A percentile compares a stretch with the other conserved stretches of the same genome.
phyloP scores from a whole-genome alignment of 2,113 vertebrate species.

The Pelecanoides urinatrix region DNA sequence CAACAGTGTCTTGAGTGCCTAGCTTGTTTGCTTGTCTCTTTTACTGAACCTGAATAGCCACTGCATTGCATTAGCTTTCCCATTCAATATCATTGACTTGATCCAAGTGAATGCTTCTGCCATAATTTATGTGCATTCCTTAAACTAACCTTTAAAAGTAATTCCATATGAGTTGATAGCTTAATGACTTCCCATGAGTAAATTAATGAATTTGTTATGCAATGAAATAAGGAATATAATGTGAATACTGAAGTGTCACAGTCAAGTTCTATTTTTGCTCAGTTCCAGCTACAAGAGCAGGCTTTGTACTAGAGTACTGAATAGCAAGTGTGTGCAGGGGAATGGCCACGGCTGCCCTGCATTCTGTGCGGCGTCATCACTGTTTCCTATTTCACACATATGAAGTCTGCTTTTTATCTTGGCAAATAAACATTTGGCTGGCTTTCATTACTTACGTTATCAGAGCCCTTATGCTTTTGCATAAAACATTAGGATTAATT shows the following conservation, averaged over 20 bases:
- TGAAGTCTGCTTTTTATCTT: background rate
- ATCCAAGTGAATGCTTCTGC: background rate
- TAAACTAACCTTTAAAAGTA: background rate
- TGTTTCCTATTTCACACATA: background rate
- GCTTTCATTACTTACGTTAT: slow-evolving; percentile 1
- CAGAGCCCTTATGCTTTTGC: background rate
- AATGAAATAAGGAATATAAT: background rate
- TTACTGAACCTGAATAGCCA: background rate
- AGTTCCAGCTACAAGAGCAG: background rate
- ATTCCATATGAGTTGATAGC: background rate
- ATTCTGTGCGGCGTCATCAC: background rate
- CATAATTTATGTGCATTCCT: background rate
- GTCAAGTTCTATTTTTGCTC: background rate
- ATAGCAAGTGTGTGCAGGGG: background rate
- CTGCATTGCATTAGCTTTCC: background rate
- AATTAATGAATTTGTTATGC: background rate
- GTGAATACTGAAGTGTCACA: background rate
- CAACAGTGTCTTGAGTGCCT: background rate
- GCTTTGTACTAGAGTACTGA: background rate
- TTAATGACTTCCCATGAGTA: background rate
- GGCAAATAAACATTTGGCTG: background rate
- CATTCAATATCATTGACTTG: background rate
- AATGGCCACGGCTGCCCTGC: background rate
- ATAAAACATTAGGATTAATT: slow-evolving; percentile 33
- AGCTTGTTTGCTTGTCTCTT: background rate